Base-by-base conservation (phyloP, 2,797 vertebrate genomes). In the Artibeus jamaicensis region DNA sequence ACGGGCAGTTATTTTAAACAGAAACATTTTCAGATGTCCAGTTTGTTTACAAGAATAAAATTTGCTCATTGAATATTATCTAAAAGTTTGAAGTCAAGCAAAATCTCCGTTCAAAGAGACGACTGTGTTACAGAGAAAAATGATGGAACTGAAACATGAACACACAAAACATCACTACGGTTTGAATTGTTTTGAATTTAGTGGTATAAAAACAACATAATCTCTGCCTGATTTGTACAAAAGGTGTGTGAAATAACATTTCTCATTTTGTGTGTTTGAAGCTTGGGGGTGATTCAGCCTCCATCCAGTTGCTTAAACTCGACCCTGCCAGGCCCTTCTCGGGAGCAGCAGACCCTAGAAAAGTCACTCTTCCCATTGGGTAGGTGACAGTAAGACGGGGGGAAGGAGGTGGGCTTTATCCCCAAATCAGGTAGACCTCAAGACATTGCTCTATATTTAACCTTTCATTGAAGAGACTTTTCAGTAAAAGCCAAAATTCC, bases 171-270 rank as follows among this genome's bases (percentile, higher is more conserved):
- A 44, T 73, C 18, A 11, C 32, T 59, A 11, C 24, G 14, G n/a
- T 44, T 59, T 71, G 70, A 84, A 77, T 81, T 73, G 34, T 73
- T 95, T 93, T 65, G 59, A 83, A 81, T 91, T 91, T 89, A 74
- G 26, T 73, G 24, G 65, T 70, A 32, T 59, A 70, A 70, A 57
- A 62, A 76, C 21, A 32, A 29, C 91, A 53, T 19, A 88, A 22
- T 18, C 21, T 16, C 9, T 44, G 14, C 9, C 4, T 86, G 19
- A 9, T 57, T 62, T 84, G 9, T 39, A 81, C 50, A 79, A 5
- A 44, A 84, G 32, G 18, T 10, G 2, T 53, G 16, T 73, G 86
- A 90, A 62, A 37, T 42, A 39, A 11, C 0, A 2, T 26, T 59
- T 90, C 79, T 85, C 5, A 1, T 74, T 68, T 57, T 77, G 42